Percentiles rank a stretch among this genome's conserved stretches.
Conservation (phyloP, 1,140 invertebrate species). For the Monochamus saltuarius region DNA sequence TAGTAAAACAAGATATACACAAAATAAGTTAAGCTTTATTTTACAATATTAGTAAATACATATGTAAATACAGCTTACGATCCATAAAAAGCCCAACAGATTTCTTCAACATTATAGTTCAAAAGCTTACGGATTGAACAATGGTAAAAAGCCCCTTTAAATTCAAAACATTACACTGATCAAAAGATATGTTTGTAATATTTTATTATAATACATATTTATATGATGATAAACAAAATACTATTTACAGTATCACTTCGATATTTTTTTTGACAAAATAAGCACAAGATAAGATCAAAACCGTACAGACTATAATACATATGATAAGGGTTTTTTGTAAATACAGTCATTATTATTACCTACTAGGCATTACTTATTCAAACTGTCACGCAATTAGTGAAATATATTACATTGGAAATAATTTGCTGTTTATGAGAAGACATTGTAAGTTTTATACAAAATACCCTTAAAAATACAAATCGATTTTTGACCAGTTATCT, state of each 20-base stretch:
- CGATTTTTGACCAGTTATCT: too few relatives aligned
- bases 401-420: too few relatives aligned
- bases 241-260: slow-evolving; percentile 31
- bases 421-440: too few relatives aligned
- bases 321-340: too few relatives aligned
- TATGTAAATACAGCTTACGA: slow-evolving; percentile 44
- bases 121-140: slow-evolving; percentile 24
- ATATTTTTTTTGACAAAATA: background rate
- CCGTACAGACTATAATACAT: too few relatives aligned
- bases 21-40: slow-evolving; percentile 54
- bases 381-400: too few relatives aligned
- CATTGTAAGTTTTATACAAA: too few relatives aligned
- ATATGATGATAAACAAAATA: slow-evolving; percentile 23
- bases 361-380: too few relatives aligned
- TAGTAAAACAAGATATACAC: slow-evolving; percentile 42
- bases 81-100: slow-evolving; percentile 50
- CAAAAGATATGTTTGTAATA: slow-evolving; percentile 44
- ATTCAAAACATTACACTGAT: slow-evolving; percentile 38
- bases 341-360: too few relatives aligned
- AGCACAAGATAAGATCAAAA: too few relatives aligned
- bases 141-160: slow-evolving; percentile 23
- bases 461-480: too few relatives aligned
- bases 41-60: slow-evolving; percentile 47
- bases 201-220: slow-evolving; percentile 27
- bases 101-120: slow-evolving; percentile 26